phyloP scores from a whole-genome alignment of 2,888 invertebrate genomes.

The Ommatoiulus sabulosus region DNA sequence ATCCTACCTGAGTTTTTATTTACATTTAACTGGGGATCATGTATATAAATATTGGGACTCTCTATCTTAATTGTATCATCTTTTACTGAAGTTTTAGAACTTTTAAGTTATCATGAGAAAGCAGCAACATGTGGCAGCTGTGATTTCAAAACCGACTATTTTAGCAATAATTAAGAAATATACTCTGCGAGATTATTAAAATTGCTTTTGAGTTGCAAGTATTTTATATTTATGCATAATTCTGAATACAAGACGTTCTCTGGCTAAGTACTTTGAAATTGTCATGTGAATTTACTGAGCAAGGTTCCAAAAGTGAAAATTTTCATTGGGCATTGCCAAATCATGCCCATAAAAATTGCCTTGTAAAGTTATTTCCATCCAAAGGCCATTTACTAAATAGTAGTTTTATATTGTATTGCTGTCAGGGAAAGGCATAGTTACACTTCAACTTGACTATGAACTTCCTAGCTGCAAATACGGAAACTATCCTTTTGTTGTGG shows the following conservation, averaged over 20 bases:
- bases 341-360: too few species aligned
- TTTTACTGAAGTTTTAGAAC: background rate
- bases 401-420: too few species aligned
- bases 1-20: background rate
- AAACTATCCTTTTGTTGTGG: too few species aligned
- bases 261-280: background rate
- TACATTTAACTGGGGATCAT: background rate
- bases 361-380: too few species aligned
- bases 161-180: background rate
- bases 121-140: background rate
- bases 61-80: slow-evolving; percentile 1
- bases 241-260: background rate
- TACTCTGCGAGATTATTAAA: background rate
- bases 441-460: too few species aligned
- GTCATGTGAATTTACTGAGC: background rate
- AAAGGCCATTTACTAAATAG: too few species aligned
- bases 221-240: background rate
- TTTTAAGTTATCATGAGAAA: background rate
- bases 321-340: too few species aligned
- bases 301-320: background rate
- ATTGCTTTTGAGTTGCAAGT: background rate
- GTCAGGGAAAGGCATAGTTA: too few species aligned
- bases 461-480: too few species aligned
- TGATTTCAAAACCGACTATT: background rate
- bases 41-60: background rate